Base-by-base conservation (phyloP, 92 coral and sea anemone species). In the Chrysogorgia sp. region DNA sequence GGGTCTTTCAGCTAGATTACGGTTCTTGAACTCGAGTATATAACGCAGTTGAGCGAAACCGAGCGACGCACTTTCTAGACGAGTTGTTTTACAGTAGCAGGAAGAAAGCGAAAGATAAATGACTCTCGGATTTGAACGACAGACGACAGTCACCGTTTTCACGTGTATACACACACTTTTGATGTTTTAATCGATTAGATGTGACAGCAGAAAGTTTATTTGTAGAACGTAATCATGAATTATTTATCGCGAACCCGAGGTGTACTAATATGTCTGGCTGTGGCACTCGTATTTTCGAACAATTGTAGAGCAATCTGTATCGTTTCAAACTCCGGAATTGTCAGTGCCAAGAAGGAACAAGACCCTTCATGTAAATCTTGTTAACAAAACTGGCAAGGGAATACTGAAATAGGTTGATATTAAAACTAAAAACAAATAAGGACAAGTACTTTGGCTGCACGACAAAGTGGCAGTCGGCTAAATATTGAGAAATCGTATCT, bases 121-220 rank as follows among this genome's bases (percentile, higher is more conserved):
- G 53, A n/a, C 53, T 15, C 45, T 24, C 32, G 75, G 40, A 26
- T 47, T 29, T 23, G 33, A 68, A 40, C 17, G 58, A 68, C 75
- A 40, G 75, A 43, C 48, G 52, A 47, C 53, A 47, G 53, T 47
- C 53, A 9, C 48, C 0, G 7, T 68, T 2, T 55, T 45, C 75
- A 68, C 75, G 75, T 68, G 75, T 26, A 68, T 21, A 68, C 45
- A 71, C 62, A 55, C 78, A 50, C 63, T 50, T n/a, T 55, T 71
- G 78, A 71, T 53, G 64, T 71, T 50, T 50, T 71, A 24, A 71
- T 52, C 50, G 78, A 71, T 71, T 71, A 71, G 40, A 53, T 48
- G 23, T 71, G 78, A 71, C 78, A 71, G 78, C 40, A 34, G 58
- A 66, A 40, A 43, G 56, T 68, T 17, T 45, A 68, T 68, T 68